Percentiles rank a stretch among this genome's conserved stretches.
Evolutionary conservation across 23 tunicate species (phyloP).

Genomic region (Ascidia mentula): DNA sequence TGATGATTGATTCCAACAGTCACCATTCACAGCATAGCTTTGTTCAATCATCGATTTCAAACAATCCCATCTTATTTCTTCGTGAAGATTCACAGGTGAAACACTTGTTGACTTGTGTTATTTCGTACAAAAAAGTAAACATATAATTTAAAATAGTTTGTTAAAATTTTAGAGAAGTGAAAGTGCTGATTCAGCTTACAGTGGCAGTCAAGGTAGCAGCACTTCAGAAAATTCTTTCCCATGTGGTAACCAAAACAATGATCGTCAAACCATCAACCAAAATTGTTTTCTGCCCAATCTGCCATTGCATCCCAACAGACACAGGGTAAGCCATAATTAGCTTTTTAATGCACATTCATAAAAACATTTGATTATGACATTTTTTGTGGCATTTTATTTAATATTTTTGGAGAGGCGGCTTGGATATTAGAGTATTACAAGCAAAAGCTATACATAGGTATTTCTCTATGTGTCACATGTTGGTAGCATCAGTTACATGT

Average conservation of each 20-base stretch:
- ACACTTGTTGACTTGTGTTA: neutral
- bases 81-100: conserved; percentile 67
- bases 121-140: neutral
- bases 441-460: too few relatives aligned
- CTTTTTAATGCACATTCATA: too few relatives aligned
- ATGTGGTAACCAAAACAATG: neutral
- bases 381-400: too few relatives aligned
- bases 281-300: neutral
- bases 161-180: conserved; percentile 62
- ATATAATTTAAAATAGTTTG: too few relatives aligned
- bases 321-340: neutral
- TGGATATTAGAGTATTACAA: too few relatives aligned
- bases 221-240: conserved; percentile 24
- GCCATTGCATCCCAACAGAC: neutral
- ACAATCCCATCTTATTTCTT: conserved; percentile 29
- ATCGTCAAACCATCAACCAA: neutral
- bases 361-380: too few relatives aligned
- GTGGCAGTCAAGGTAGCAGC: conserved; percentile 79
- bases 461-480: too few relatives aligned
- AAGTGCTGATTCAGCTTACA: conserved; percentile 83
- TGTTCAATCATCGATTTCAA: neutral
- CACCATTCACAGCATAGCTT: neutral
- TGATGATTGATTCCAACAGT: neutral
- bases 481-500: too few relatives aligned
- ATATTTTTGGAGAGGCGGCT: too few relatives aligned